Evolutionary conservation across 2,888 invertebrate genomes (phyloP), one percentile per base, ranked within the genome.

Genomic region (Drosophila mimica): DNA sequence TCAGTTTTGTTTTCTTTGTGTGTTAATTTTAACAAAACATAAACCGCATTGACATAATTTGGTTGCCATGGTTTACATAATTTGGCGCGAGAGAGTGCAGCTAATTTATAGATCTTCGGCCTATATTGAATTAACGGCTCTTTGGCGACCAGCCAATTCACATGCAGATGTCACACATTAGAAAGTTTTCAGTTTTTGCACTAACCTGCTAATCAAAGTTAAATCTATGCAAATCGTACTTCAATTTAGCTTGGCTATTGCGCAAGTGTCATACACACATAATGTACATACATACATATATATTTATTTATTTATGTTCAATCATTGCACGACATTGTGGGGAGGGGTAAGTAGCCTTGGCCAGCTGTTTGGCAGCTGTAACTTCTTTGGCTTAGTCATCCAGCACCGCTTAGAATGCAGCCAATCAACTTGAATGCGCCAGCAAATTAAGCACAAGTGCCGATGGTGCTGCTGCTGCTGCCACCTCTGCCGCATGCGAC

Each of bases 331-430:
- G 82, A 66, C 63, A 79, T 76, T 77, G 73, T 70, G 79, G 65
- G 75, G 71, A 43, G 74, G 74, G 65, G 66, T 74, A 65, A 38
- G 53, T 53, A 74, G 76, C 90, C 90, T 84, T 89, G 90, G 83
- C 80, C 85, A 61, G 64, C 53, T 31, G 52, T 28, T 62, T 62
- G 69, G 49, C 74, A 60, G 82, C 66, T 75, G 75, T 72, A 72
- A 86, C 90, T 90, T 88, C 86, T 88, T 90, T 86, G 83, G 90
- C 89, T 82, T 86, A 86, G 86, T 90, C 90, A 86, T 90, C 83
- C 83, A 74, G 70, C 70, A 61, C 71, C 59, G 60, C 75, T 74
- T 78, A 81, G 82, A 88, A 85, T 77, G 91, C 91, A 89, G 81
- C 86, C 83, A 76, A 88, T 78, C 85, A 88, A 82, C 83, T 85